These are phyloP conservation scores for Parthenolecanium corni DNA, from an alignment of 2,888 invertebrate species.

Conservation along the genomic window DNA sequence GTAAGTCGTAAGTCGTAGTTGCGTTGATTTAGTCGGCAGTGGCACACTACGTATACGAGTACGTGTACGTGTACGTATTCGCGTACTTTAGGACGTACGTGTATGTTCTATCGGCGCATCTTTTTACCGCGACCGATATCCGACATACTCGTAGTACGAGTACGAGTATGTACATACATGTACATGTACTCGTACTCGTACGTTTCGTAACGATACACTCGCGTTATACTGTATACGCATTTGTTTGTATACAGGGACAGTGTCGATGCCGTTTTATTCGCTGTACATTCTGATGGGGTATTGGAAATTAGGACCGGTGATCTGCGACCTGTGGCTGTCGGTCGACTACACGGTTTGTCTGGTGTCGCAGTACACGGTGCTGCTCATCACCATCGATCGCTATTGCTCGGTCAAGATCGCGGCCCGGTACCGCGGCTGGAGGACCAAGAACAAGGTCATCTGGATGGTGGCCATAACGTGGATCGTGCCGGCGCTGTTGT, in stretches of 20 bases:
- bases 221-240: too few species aligned
- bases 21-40: too few species aligned
- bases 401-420: constrained; percentile 98
- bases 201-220: too few species aligned
- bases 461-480: constrained; percentile 94
- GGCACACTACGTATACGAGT: too few species aligned
- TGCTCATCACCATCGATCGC: constrained; percentile 94
- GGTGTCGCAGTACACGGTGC: constrained; percentile 96
- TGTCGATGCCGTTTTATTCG: constrained; percentile 98
- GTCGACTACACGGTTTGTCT: constrained; percentile 98
- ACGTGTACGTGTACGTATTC: too few species aligned
- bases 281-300: constrained; percentile 91
- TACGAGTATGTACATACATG: too few species aligned
- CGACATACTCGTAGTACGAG: too few species aligned
- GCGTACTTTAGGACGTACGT: too few species aligned
- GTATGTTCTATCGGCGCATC: too few species aligned
- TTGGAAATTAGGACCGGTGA: constrained; percentile 90
- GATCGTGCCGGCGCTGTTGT: constrained; percentile 90
- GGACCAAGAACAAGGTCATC: constrained; percentile 83
- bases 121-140: too few species aligned
- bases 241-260: constrained; percentile 55
- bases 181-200: too few species aligned
- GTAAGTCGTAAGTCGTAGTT: too few species aligned
- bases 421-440: constrained; percentile 91
- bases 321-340: constrained; percentile 96